Evolutionary conservation across 2,797 vertebrate species (phyloP), one percentile per base, ranked within the genome.

Genomic region (Mormyrops attenuatus): DNA sequence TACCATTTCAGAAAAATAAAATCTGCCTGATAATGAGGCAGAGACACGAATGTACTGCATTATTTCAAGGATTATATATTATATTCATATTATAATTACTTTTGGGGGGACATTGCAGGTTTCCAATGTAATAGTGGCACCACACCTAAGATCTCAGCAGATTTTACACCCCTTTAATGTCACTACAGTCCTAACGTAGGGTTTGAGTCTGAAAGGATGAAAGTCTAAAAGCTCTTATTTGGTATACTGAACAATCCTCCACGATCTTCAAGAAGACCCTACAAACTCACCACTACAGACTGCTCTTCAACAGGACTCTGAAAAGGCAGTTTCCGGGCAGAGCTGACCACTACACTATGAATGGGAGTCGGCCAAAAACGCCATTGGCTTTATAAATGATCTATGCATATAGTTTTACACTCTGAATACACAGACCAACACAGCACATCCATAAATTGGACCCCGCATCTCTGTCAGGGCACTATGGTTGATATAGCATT

Each of bases 21-120:
- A 87, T 53, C 49, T n/a, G 15, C 49, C 87, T 47, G 91, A 90
- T 90, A 50, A 87, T 15, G 86, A 86, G 87, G 88, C 89, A 85
- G 38, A 9, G 20, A 47, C 41, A 47, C 20, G 17, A 38, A 82
- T 47, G n/a, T 44, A 47, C 30, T 34, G 30, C 66, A 69, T 69
- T 69, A 34, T 69, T 69, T 69, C 30, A 34, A 80, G 17, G 38
- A 41, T 80, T 41, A 80, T 80, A 69, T n/a, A 80, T 80, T 80
- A 80, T 80, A 38, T 80, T 80, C 44, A 41, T 44, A 80, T 44
- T 80, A 80, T 80, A 80, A 80, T 80, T 80, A 80, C 66, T 15
- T 69, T 34, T 15, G 5, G 6, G 38, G 73, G 38, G 6, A 26
- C 73, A 44, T 13, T 85, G n/a, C 9, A 26, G 22, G 20, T 85